Percentiles rank a stretch among this genome's conserved stretches.
phyloP scores from a whole-genome alignment of 2,113 vertebrate genomes.

The Progne subis region DNA sequence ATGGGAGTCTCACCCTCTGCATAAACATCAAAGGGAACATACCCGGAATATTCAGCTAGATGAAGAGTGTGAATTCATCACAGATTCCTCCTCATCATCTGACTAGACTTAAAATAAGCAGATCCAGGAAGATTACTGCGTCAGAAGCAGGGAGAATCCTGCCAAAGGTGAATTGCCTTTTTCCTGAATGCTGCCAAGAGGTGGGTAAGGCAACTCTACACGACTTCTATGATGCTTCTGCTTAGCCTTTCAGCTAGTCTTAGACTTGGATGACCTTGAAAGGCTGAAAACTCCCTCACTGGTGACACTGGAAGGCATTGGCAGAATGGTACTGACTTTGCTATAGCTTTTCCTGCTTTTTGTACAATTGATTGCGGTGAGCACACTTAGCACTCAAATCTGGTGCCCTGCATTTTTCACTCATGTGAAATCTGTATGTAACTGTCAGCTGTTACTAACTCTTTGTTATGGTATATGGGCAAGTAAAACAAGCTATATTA shows the following conservation, averaged over 20 bases:
- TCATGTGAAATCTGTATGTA: not conserved
- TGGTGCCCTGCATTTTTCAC: not conserved
- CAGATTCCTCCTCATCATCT: constrained; percentile 2
- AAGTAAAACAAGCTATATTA: not conserved
- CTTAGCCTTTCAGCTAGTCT: not conserved
- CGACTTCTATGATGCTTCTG: not conserved
- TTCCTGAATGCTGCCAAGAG: not conserved
- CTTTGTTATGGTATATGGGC: not conserved
- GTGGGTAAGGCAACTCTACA: not conserved
- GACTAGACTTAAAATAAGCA: not conserved
- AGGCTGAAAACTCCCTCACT: not conserved
- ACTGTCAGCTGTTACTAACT: not conserved
- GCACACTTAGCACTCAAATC: not conserved
- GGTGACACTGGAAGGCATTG: not conserved
- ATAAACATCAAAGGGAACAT: not conserved
- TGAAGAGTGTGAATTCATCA: not conserved
- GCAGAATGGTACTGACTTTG: not conserved
- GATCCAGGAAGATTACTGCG: not conserved
- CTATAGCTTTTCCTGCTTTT: not conserved
- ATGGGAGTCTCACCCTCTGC: not conserved
- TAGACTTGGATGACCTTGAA: not conserved
- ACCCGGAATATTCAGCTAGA: not conserved
- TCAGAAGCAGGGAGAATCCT: not conserved
- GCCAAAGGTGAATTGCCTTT: not conserved
- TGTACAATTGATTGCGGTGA: not conserved